A percentile compares a stretch with the other conserved stretches of the same genome.
Evolutionary conservation across 2,797 vertebrate genomes (phyloP).

Genomic region (Pangasius macronema): DNA sequence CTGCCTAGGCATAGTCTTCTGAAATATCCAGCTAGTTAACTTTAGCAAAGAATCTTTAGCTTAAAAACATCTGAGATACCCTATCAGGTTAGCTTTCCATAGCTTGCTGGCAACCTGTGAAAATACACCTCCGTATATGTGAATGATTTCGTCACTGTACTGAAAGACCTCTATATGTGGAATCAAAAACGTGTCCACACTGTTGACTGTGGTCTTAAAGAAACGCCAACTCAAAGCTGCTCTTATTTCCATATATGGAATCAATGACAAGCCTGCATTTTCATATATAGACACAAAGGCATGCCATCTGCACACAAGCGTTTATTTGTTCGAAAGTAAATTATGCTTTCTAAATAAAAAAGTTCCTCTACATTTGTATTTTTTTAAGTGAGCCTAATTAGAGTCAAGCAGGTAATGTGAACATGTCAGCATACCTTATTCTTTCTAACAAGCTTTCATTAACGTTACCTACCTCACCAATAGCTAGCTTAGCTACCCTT

Average conservation of each 20-base stretch:
- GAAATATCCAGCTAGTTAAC: not conserved
- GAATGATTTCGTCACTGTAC: not conserved
- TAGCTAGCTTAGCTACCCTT: not conserved
- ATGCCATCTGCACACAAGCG: too few species aligned
- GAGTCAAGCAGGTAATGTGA: not conserved
- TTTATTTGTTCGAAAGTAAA: not conserved
- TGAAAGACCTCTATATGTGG: not conserved
- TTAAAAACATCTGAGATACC: not conserved
- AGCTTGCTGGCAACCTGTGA: not conserved
- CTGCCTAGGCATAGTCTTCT: not conserved
- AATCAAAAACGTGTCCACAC: not conserved
- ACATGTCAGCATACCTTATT: not conserved
- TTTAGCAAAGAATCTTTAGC: not conserved
- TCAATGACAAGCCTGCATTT: not conserved
- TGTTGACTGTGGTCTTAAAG: not conserved
- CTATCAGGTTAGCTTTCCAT: not conserved
- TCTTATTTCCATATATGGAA: not conserved
- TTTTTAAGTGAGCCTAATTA: constrained; percentile 2
- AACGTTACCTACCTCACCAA: not conserved
- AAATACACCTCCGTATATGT: not conserved
- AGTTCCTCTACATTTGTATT: not conserved
- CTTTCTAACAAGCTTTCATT: not conserved
- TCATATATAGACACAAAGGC: not conserved
- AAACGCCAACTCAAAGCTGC: not conserved
- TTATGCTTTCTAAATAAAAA: not conserved